phyloP scores from a whole-genome alignment of 2,888 invertebrate species.

The Lomographa bimaculata region DNA sequence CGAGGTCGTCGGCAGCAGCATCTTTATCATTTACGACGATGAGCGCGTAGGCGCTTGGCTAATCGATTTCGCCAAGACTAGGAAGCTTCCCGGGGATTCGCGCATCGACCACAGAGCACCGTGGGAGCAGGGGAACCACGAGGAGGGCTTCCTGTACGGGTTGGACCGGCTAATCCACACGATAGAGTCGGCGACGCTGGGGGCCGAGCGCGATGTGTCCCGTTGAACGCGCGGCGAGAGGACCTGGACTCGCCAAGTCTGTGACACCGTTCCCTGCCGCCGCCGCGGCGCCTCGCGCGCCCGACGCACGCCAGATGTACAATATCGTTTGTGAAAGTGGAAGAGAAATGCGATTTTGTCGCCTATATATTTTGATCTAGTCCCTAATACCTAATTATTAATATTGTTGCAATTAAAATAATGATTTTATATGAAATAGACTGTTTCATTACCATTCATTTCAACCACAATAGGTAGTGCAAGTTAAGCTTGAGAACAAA shows the following conservation, averaged over 20 bases:
- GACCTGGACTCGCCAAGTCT: conserved; percentile 70
- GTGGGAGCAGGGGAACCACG: conserved; percentile 97
- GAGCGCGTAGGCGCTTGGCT: conserved; percentile 96
- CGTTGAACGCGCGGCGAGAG: conserved; percentile 66
- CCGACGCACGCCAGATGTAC: conserved; percentile 63
- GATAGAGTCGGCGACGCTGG: conserved; percentile 66
- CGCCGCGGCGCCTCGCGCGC: conserved; percentile 43
- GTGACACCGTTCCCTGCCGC: conserved; percentile 55
- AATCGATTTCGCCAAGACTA: conserved; percentile 98
- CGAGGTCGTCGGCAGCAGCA: conserved; percentile 97
- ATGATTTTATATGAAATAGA: conserved; percentile 37
- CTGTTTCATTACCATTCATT: conserved; percentile 38
- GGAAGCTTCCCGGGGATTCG: conserved; percentile 87
- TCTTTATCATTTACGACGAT: conserved; percentile 96
- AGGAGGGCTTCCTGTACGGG: conserved; percentile 97
- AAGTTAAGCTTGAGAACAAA: too few species aligned
- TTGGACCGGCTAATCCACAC: conserved; percentile 94
- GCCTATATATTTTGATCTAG: conserved; percentile 71
- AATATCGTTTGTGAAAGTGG: conserved; percentile 59
- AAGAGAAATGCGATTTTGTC: conserved; percentile 67
- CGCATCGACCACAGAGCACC: conserved; percentile 90
- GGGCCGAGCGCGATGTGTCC: conserved; percentile 71
- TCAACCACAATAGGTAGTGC: too few species aligned
- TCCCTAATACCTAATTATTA: conserved; percentile 68
- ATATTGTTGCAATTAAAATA: conserved; percentile 45